Evolutionary conservation across 2,113 vertebrate genomes (phyloP).

Genomic region (Alligator mississippiensis): DNA sequence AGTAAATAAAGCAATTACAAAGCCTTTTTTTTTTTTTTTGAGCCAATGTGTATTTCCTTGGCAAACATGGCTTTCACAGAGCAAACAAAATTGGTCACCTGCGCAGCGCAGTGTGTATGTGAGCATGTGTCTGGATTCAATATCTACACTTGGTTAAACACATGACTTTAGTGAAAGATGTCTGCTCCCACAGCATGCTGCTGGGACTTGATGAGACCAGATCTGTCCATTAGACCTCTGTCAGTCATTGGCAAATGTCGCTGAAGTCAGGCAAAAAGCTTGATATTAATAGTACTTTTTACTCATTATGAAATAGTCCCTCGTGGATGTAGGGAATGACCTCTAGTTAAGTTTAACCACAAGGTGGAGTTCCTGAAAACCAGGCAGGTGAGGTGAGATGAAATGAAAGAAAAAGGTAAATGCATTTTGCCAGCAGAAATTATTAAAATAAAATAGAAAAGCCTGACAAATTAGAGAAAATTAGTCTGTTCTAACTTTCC

Average conservation of each 20-base stretch:
- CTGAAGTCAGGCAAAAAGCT: background rate
- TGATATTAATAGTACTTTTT: background rate
- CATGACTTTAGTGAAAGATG: background rate
- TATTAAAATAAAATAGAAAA: conserved; percentile 74
- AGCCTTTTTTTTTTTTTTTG: background rate
- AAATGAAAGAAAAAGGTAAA: conserved; percentile 8
- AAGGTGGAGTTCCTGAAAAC: background rate
- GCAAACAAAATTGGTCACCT: background rate
- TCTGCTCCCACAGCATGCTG: background rate
- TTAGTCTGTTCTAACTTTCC: conserved; percentile 11
- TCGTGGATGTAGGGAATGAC: background rate
- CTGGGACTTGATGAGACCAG: background rate
- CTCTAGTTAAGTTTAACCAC: background rate
- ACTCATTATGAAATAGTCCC: background rate
- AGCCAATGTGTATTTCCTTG: background rate
- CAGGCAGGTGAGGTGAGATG: conserved; percentile 9
- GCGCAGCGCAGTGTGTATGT: background rate
- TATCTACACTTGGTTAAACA: background rate
- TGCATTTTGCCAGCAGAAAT: conserved; percentile 33
- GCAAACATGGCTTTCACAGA: conserved; percentile 8
- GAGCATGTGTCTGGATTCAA: background rate
- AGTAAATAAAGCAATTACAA: background rate
- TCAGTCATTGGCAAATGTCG: background rate
- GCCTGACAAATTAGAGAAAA: conserved; percentile 66
- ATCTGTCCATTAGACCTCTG: background rate